Conservation (phyloP, 2,888 invertebrate genomes). For the Conistra vaccinii region DNA sequence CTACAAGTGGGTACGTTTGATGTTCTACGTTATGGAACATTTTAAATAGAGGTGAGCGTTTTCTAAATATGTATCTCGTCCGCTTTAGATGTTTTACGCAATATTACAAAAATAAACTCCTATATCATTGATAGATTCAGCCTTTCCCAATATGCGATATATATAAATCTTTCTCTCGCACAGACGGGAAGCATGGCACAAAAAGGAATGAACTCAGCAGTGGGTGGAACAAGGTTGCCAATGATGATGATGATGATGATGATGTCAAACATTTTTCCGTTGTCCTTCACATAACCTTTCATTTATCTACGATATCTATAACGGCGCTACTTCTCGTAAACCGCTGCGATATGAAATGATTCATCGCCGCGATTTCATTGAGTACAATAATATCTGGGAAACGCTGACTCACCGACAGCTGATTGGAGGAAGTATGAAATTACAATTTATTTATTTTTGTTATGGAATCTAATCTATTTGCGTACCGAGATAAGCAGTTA, state of each 20-base stretch:
- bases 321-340: conserved; percentile 25
- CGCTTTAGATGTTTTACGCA: neutral
- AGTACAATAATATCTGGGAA: conserved; percentile 33
- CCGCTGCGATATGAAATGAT: conserved; percentile 36
- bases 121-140: neutral
- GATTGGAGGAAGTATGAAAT: conserved; percentile 22
- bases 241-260: neutral
- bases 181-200: neutral
- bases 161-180: neutral
- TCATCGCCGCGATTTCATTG: conserved; percentile 49
- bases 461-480: conserved; percentile 34
- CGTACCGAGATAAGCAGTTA: neutral
- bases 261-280: neutral
- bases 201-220: neutral
- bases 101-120: neutral
- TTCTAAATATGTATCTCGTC: neutral
- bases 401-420: conserved; percentile 45
- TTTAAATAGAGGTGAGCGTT: neutral
- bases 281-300: conserved; percentile 21
- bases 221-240: no score
- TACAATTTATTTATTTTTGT: conserved; percentile 21
- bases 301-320: conserved; percentile 7
- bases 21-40: neutral
- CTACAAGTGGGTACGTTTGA: neutral
- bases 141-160: neutral